Percentiles rank a stretch among this genome's conserved stretches.
phyloP scores from a whole-genome alignment of 1,140 invertebrate genomes.

The Leguminivora glycinivorella region DNA sequence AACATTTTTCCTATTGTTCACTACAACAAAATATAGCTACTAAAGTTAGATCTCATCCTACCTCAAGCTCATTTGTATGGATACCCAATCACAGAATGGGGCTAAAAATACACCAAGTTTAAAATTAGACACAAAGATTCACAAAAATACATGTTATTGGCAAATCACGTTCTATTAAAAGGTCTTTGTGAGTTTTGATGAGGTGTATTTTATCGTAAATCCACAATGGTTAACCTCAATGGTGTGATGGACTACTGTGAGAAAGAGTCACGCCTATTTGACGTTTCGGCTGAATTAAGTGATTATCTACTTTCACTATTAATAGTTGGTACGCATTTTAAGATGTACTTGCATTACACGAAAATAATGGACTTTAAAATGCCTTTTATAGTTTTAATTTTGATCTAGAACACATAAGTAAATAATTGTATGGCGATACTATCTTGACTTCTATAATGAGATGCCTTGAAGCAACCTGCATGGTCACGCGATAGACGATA shows the following conservation, averaged over 20 bases:
- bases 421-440: too few relatives aligned
- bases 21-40: too few relatives aligned
- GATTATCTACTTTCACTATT: slow-evolving; percentile 8
- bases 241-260: slow-evolving; percentile 9
- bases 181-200: not conserved
- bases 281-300: slow-evolving; percentile 11
- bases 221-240: slow-evolving; percentile 12
- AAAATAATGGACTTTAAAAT: too few relatives aligned
- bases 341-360: not conserved
- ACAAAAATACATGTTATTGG: not conserved
- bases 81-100: not conserved
- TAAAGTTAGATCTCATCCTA: not conserved
- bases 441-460: too few relatives aligned
- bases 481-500: too few relatives aligned
- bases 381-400: too few relatives aligned
- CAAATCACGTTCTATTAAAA: slow-evolving; percentile 2
- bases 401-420: too few relatives aligned
- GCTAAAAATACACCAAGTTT: not conserved
- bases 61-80: not conserved
- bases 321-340: slow-evolving; percentile 1
- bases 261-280: slow-evolving; percentile 16
- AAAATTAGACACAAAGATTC: not conserved
- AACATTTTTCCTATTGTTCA: too few relatives aligned
- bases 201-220: not conserved
- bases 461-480: too few relatives aligned